phyloP scores from a whole-genome alignment of 2,888 invertebrate genomes.

The Andrena hattorfiana region DNA sequence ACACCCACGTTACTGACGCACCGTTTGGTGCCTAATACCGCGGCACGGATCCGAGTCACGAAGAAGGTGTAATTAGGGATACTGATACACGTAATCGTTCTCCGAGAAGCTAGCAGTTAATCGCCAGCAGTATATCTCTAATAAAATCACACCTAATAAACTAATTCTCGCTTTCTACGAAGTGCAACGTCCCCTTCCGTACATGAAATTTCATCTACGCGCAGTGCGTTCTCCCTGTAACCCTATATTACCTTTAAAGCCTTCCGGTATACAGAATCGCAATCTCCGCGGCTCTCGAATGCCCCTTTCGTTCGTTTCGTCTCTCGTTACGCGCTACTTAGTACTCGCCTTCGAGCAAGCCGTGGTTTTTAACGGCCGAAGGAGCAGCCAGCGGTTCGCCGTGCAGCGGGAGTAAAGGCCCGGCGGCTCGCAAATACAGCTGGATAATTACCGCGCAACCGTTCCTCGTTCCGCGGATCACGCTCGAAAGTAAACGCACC shows the following conservation, averaged over 20 bases:
- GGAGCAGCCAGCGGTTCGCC: constrained; percentile 3
- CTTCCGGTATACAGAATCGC: constrained; percentile 61
- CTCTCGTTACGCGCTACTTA: constrained; percentile 66
- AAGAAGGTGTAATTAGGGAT: neutral
- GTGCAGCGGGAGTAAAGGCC: neutral
- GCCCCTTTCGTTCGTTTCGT: constrained; percentile 46
- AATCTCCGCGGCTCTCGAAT: constrained; percentile 55
- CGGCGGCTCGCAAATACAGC: constrained; percentile 18
- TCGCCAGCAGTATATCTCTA: neutral
- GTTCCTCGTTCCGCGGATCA: constrained; percentile 10
- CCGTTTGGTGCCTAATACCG: neutral
- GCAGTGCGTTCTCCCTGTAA: constrained; percentile 45
- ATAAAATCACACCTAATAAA: neutral
- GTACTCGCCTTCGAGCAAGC: constrained; percentile 1
- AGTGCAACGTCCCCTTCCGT: neutral
- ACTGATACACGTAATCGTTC: neutral
- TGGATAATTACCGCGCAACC: constrained; percentile 20
- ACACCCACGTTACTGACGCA: constrained; percentile 1
- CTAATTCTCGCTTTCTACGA: constrained; percentile 5
- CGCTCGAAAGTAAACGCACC: constrained; percentile 12
- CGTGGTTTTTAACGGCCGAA: constrained; percentile 19
- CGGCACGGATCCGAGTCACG: neutral
- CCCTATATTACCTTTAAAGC: constrained; percentile 56
- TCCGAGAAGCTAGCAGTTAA: neutral
- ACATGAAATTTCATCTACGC: constrained; percentile 37